Evolutionary conservation across 2,113 vertebrate genomes (phyloP), one percentile per base, ranked within the genome.

Genomic region (Pterocles gutturalis): DNA sequence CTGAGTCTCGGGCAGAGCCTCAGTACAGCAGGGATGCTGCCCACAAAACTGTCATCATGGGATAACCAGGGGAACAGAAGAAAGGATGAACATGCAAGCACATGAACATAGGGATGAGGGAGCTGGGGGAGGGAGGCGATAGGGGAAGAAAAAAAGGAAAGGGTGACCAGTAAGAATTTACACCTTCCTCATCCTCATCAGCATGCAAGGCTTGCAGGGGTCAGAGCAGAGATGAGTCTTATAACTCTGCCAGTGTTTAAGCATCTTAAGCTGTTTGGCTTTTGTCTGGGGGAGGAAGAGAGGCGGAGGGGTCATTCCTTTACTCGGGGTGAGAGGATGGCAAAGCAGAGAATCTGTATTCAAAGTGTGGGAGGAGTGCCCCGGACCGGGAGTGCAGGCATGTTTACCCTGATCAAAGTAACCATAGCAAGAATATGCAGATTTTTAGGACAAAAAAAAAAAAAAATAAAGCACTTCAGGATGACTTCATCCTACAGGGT

Each of bases 341-440:
- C 60, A 64, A 91, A 90, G 75, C 64, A 67, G 79, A 93, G 86
- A 94, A 83, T 90, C 72, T 61, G 73, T 53, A 93, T 89, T 94
- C 76, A 89, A 90, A 94, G 86, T 71, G 83, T 95, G 95, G 96
- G 92, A 96, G 92, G 83, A 96, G 92, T 89, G 76, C 57, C 48
- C 87, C 0, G 2, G 89, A 36, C n/a, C 0, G 5, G 80, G 72
- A 93, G 53, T 3, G 24, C 81, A 78, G 79, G 57, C 61, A 0
- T 92, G 83, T 96, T 97, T 97, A 90, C 92, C 46, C 69, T 31
- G 65, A 92, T 95, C 88, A 93, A 91, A 97, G 90, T 85, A 93
- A 89, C 89, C 94, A 94, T 84, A 97, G 96, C 96, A 97, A 93
- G 92, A 95, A 95, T 87, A 96, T 96, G 95, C 83, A 96, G 95